Conservation (phyloP, 2,888 invertebrate species). For the Allophyes oxyacanthae region DNA sequence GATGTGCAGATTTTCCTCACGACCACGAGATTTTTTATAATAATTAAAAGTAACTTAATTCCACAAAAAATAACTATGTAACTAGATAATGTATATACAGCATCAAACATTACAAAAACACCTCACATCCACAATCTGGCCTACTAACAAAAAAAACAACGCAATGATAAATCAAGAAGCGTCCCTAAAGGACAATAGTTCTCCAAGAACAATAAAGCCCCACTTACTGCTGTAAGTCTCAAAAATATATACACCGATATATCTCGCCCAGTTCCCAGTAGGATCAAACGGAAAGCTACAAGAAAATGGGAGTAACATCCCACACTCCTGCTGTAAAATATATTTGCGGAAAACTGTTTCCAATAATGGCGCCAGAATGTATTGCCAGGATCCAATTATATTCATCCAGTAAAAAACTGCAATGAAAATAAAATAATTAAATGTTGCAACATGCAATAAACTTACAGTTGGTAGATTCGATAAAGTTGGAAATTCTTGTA, state of each 20-base stretch:
- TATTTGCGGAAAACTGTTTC: constrained; percentile 61
- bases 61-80: no score
- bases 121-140: constrained; percentile 17
- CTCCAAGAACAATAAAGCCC: constrained; percentile 45
- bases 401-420: constrained; percentile 69
- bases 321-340: constrained; percentile 62
- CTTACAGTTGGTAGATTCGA: constrained; percentile 10
- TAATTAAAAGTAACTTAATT: no score
- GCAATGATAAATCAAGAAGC: constrained; percentile 50
- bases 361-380: constrained; percentile 62
- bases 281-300: constrained; percentile 70
- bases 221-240: constrained; percentile 71
- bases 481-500: constrained; percentile 20
- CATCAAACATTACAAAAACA: constrained; percentile 13
- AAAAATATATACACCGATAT: constrained; percentile 67
- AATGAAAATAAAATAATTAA: constrained; percentile 43
- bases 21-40: no score
- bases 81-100: no score
- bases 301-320: constrained; percentile 65
- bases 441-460: constrained; percentile 30
- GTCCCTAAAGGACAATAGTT: constrained; percentile 51
- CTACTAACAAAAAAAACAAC: constrained; percentile 35
- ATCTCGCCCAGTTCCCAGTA: constrained; percentile 63
- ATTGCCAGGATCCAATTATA: constrained; percentile 65
- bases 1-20: no score